A percentile compares a stretch with the other conserved stretches of the same genome.
Conservation (phyloP, 2,888 invertebrate genomes). For the Caenorhabditis zanzibari region DNA sequence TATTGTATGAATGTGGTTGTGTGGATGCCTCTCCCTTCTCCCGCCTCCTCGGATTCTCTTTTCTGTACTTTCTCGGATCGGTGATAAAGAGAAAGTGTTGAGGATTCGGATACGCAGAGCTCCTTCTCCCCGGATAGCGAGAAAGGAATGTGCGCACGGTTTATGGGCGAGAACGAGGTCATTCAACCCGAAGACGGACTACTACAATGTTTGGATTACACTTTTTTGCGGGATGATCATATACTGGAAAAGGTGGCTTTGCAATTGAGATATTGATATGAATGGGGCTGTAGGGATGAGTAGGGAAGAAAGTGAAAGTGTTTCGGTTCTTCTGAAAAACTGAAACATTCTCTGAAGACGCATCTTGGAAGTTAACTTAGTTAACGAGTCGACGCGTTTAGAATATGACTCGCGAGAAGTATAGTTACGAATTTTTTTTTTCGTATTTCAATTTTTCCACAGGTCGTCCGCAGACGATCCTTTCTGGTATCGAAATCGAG, state of each 20-base stretch:
- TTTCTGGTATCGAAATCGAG: too few relatives aligned
- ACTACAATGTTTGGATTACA: slow-evolving; percentile 59
- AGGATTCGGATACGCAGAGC: slow-evolving; percentile 31
- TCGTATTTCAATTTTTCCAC: too few relatives aligned
- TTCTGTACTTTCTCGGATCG: slow-evolving; percentile 47
- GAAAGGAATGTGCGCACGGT: slow-evolving; percentile 62
- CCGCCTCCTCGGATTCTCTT: slow-evolving; percentile 23
- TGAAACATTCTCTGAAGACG: too few relatives aligned
- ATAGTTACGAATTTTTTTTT: too few relatives aligned
- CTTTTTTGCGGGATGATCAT: slow-evolving; percentile 48
- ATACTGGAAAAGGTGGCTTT: slow-evolving; percentile 7
- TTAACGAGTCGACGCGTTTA: too few relatives aligned
- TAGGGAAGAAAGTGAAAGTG: too few relatives aligned
- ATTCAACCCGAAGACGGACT: slow-evolving; percentile 50
- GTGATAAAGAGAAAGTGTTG: slow-evolving; percentile 51
- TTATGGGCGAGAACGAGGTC: slow-evolving; percentile 64
- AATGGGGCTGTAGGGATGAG: too few relatives aligned
- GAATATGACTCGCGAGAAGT: too few relatives aligned
- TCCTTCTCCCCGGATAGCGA: slow-evolving; percentile 26
- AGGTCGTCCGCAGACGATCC: too few relatives aligned
- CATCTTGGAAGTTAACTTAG: too few relatives aligned
- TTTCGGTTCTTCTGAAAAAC: too few relatives aligned
- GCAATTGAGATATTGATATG: neutral
- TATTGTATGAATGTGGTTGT: slow-evolving; percentile 43
- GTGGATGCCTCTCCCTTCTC: slow-evolving; percentile 1